Evolutionary conservation across 2,113 vertebrate species (phyloP).

Genomic region (Ammodytes marinus): DNA sequence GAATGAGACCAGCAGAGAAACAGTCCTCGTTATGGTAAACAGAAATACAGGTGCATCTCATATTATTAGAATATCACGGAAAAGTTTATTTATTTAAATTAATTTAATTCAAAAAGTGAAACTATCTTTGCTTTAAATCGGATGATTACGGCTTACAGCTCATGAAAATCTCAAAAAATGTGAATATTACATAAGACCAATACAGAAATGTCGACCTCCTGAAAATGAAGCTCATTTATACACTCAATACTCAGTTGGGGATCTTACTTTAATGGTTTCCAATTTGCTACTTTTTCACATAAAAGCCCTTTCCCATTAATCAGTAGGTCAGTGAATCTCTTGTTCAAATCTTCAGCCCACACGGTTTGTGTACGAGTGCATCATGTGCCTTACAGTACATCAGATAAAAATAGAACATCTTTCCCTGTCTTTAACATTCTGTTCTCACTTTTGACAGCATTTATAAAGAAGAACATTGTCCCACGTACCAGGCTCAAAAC

Average conservation of each 20-base stretch:
- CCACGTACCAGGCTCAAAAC: too few species aligned
- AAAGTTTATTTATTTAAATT: too few species aligned
- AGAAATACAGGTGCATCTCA: too few species aligned
- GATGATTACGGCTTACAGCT: too few species aligned
- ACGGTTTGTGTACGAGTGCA: conserved; percentile 10
- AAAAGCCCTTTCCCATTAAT: conserved; percentile 1
- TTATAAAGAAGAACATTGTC: neutral
- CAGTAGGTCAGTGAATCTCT: neutral
- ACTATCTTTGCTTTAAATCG: too few species aligned
- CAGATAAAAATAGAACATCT: neutral
- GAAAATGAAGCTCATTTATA: too few species aligned
- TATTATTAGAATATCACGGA: too few species aligned
- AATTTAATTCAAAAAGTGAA: too few species aligned
- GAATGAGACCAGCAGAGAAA: neutral
- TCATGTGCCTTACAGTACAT: conserved; percentile 12
- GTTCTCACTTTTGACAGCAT: neutral
- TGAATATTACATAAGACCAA: too few species aligned
- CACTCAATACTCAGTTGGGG: too few species aligned
- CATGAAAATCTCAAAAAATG: too few species aligned
- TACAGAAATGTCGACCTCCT: too few species aligned
- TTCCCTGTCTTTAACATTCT: neutral
- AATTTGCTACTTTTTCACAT: conserved; percentile 1
- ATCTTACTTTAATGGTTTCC: neutral
- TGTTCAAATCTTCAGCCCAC: conserved; percentile 8
- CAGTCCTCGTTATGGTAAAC: conserved; percentile 4